These are phyloP conservation scores for Sinosuthora webbiana DNA, from an alignment of 2,113 vertebrate genomes.

Conservation along the genomic window DNA sequence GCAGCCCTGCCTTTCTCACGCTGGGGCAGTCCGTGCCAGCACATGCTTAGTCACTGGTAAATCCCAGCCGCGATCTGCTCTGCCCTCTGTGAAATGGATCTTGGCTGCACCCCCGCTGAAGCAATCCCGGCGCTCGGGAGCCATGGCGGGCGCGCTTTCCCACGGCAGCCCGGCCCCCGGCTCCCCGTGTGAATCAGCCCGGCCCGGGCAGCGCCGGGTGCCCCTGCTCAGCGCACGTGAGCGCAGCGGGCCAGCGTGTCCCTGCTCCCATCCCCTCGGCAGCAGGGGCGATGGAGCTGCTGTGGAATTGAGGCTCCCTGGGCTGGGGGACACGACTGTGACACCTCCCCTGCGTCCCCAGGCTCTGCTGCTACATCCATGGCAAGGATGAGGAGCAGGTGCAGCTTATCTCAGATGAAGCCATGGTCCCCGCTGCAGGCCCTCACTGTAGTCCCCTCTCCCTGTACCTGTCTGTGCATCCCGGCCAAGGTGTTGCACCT, in stretches of 20 bases:
- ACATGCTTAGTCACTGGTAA: conserved; percentile 72
- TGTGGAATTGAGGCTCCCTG: rapidly evolving
- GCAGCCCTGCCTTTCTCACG: conserved; percentile 47
- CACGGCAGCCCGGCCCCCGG: conserved; percentile 58
- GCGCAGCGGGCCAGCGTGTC: rapidly evolving
- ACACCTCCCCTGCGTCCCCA: too few relatives aligned
- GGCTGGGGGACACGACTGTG: neutral
- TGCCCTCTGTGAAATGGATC: conserved; percentile 62
- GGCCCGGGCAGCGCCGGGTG: neutral
- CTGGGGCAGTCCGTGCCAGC: conserved; percentile 65
- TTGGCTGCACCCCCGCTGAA: conserved; percentile 67
- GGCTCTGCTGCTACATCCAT: rapidly evolving
- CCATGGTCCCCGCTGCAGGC: neutral
- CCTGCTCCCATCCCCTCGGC: neutral
- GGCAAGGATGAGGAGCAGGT: neutral
- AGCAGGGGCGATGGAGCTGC: rapidly evolving
- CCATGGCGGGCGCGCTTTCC: conserved; percentile 64
- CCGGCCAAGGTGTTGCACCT: neutral
- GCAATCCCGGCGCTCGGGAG: conserved; percentile 71
- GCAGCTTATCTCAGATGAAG: rapidly evolving
- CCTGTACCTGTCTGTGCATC: rapidly evolving
- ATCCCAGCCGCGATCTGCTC: conserved; percentile 57
- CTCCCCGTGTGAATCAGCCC: conserved; percentile 13
- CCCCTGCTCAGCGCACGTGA: neutral
- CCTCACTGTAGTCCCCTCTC: neutral